Conservation (phyloP, 2,888 invertebrate genomes). For the Steinernema carpocapsae region DNA sequence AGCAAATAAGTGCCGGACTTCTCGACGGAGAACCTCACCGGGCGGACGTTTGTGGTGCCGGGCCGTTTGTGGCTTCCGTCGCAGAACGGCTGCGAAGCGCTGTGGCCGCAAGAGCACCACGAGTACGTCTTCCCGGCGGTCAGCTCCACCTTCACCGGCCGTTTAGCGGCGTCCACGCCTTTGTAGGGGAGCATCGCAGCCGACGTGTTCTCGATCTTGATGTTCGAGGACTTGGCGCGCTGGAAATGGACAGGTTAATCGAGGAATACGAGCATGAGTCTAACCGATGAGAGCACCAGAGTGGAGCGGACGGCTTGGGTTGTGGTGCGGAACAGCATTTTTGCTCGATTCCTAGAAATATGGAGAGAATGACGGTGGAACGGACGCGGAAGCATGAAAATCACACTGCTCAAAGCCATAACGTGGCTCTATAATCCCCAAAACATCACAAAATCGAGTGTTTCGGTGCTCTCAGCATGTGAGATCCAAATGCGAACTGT, state of each 20-base stretch:
- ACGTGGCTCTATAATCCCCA: too few relatives aligned
- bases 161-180: constrained; percentile 50
- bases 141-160: constrained; percentile 51
- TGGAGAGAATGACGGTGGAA: too few relatives aligned
- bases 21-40: constrained; percentile 68
- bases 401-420: too few relatives aligned
- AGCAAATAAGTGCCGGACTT: constrained; percentile 86
- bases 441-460: too few relatives aligned
- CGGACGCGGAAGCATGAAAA: too few relatives aligned
- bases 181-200: constrained; percentile 32
- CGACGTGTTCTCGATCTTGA: constrained; percentile 14
- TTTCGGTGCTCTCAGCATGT: too few relatives aligned
- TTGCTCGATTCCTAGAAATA: background rate
- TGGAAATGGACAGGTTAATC: background rate
- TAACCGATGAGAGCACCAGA: constrained; percentile 14
- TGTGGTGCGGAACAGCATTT: constrained; percentile 20
- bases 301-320: constrained; percentile 24
- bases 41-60: constrained; percentile 76
- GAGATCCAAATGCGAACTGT: too few relatives aligned
- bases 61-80: constrained; percentile 86
- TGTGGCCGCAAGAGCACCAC: constrained; percentile 93
- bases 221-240: constrained; percentile 15
- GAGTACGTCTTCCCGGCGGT: constrained; percentile 78
- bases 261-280: background rate
- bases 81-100: constrained; percentile 87